phyloP scores from a whole-genome alignment of 2,797 vertebrate species.

The Gadopsis marmoratus region DNA sequence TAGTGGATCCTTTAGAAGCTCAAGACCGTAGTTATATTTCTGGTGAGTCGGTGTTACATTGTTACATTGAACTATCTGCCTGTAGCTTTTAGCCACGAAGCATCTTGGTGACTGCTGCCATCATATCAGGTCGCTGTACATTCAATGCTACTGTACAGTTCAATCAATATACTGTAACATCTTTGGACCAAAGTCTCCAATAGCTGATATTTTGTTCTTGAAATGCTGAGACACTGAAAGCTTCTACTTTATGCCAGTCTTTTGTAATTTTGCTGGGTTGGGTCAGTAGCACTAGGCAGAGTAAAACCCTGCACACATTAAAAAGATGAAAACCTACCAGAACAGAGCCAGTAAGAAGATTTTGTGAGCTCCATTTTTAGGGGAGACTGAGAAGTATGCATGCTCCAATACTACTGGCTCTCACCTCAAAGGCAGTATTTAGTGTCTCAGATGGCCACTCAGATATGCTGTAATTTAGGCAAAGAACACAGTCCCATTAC shows the following conservation, averaged over 20 bases:
- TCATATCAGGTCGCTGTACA: not conserved
- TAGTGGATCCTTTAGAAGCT: not conserved
- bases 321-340: not conserved
- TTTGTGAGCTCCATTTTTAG: slow-evolving; percentile 9
- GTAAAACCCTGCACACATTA: too few species aligned
- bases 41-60: too few species aligned
- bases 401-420: slow-evolving; percentile 21
- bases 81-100: not conserved
- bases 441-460: slow-evolving; percentile 53
- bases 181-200: not conserved
- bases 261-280: not conserved
- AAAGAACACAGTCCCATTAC: slow-evolving; percentile 60
- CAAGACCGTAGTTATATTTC: too few species aligned
- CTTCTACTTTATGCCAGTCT: not conserved
- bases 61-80: too few species aligned
- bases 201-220: not conserved
- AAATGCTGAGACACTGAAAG: not conserved
- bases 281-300: too few species aligned
- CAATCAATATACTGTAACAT: not conserved
- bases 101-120: not conserved
- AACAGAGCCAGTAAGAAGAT: not conserved
- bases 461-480: slow-evolving; percentile 66
- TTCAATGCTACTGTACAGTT: not conserved
- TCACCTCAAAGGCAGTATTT: slow-evolving; percentile 51
- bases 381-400: not conserved